Evolutionary conservation across 2,113 vertebrate species (phyloP).

Genomic region (Lonchura striata): DNA sequence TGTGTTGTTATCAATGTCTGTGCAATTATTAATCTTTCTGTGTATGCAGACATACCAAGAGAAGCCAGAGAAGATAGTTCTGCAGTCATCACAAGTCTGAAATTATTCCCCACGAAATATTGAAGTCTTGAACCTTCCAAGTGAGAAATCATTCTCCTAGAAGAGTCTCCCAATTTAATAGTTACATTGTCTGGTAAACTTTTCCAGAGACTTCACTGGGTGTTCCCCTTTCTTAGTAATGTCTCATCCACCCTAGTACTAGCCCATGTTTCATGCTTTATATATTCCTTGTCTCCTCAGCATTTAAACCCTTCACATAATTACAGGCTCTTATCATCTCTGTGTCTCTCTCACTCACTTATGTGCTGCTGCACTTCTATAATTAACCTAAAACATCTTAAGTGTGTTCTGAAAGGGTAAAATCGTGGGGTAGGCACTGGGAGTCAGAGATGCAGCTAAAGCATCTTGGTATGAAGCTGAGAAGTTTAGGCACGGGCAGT

Average conservation of each 20-base stretch:
- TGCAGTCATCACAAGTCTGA: neutral
- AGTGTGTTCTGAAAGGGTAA: neutral
- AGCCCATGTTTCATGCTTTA: neutral
- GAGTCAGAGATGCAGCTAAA: neutral
- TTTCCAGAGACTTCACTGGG: neutral
- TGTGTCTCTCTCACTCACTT: neutral
- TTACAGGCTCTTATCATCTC: constrained; percentile 16
- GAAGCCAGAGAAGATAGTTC: neutral
- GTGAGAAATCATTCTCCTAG: neutral
- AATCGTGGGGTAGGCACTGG: neutral
- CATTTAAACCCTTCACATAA: neutral
- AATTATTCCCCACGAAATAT: neutral
- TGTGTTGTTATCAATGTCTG: neutral
- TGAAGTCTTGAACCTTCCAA: neutral
- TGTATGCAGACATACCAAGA: neutral
- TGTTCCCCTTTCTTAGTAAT: neutral
- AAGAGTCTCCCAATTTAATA: neutral
- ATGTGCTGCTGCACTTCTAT: constrained; percentile 9
- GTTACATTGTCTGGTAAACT: neutral
- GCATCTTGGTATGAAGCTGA: neutral
- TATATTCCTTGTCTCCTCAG: neutral
- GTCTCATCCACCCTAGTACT: neutral
- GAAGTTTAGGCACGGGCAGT: fast-evolving
- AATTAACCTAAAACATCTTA: constrained; percentile 42
- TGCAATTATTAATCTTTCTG: neutral